Evolutionary conservation across 2,888 invertebrate species (phyloP).

Genomic region (Colostygia pectinataria): DNA sequence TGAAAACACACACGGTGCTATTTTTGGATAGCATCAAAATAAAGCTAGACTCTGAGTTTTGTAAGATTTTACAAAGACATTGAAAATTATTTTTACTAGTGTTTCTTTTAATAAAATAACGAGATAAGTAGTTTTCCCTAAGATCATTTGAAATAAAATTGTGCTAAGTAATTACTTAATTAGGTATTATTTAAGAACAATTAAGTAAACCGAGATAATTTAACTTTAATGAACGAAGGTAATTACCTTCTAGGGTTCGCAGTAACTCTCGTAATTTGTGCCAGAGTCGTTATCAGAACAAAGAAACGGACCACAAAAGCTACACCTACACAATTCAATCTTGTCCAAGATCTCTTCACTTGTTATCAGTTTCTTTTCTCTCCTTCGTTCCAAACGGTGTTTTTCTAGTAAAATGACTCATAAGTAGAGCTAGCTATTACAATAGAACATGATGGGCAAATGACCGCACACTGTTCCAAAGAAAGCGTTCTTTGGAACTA

Average conservation of each 20-base stretch:
- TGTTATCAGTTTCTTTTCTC: conserved; percentile 29
- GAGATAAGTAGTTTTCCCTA: no score
- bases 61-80: no score
- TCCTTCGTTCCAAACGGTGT: conserved; percentile 26
- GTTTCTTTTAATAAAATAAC: no score
- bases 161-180: no score
- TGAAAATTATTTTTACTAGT: no score
- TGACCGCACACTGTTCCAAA: conserved; percentile 63
- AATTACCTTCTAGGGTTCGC: conserved; percentile 5
- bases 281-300: conserved; percentile 24
- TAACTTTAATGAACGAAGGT: conserved; percentile 4
- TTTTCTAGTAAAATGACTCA: conserved; percentile 32
- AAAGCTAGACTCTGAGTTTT: no score
- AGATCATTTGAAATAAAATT: no score
- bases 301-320: conserved; percentile 30
- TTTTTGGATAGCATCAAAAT: no score
- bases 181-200: neutral
- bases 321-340: conserved; percentile 19
- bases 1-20: no score
- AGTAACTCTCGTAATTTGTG: conserved; percentile 10
- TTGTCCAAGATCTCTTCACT: conserved; percentile 24
- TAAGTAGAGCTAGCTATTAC: conserved; percentile 34
- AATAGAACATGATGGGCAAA: conserved; percentile 44
- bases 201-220: conserved; percentile 5
- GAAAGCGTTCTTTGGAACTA: conserved; percentile 58